Evolutionary conservation across 2,797 vertebrate genomes (phyloP).

Genomic region (Sternotherus odoratus): DNA sequence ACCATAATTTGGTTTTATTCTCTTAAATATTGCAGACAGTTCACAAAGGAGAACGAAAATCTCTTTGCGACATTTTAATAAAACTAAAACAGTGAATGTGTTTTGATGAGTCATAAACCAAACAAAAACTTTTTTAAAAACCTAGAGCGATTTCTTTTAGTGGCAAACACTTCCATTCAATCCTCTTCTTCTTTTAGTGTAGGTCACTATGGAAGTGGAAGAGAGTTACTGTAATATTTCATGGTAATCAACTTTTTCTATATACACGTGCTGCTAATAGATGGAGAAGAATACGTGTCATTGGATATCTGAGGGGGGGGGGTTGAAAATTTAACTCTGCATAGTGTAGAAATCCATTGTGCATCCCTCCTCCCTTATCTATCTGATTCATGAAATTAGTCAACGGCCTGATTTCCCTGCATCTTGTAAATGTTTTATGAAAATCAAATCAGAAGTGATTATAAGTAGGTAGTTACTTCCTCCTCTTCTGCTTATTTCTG

Average conservation of each 20-base stretch:
- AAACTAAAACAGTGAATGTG: not conserved
- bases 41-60: not conserved
- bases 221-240: not conserved
- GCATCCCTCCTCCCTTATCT: slow-evolving; percentile 7
- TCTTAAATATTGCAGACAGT: not conserved
- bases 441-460: slow-evolving; percentile 53
- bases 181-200: not conserved
- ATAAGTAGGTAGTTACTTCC: not conserved
- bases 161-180: not conserved
- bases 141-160: not conserved
- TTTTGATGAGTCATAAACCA: not conserved
- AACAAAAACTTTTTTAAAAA: not conserved
- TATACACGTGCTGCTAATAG: not conserved
- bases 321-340: not conserved
- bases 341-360: slow-evolving; percentile 9
- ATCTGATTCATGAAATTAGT: slow-evolving; percentile 45
- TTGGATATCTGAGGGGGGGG: not conserved
- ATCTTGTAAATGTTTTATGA: not conserved
- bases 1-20: not conserved
- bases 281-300: not conserved
- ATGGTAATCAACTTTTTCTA: not conserved
- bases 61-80: not conserved
- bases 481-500: slow-evolving; percentile 19
- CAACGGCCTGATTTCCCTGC: not conserved
- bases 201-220: not conserved